Base-by-base conservation (phyloP, 2,888 invertebrate species). In the Deilephila porcellus region DNA sequence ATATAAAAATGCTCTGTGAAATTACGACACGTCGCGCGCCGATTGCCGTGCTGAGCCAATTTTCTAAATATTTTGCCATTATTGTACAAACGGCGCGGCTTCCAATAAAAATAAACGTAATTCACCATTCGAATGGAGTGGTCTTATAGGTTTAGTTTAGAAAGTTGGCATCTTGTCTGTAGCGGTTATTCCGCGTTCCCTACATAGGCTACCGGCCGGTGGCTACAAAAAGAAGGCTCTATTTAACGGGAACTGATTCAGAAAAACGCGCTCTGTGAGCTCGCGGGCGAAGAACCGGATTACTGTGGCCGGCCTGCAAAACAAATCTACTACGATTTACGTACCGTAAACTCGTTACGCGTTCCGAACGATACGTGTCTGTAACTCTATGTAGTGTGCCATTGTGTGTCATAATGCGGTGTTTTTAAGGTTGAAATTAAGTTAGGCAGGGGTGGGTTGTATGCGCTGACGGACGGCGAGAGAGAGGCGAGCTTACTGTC, bases 331-430 rank as follows among this genome's bases (percentile, higher is more conserved):
- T 90, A 91, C 93, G 91, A 91, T 93, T 93, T 92, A 93, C 93
- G 93, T 92, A 92, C 93, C 92, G 93, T 93, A 93, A 93, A 92
- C 92, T 93, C 92, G 92, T 92, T 92, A 92, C 91, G 91, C 89
- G 90, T 90, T 89, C 83, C 83, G 86, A 89, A 87, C 88, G 90
- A 90, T 87, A 85, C 87, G 89, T 86, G 88, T 88, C 87, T 85
- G 88, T 83, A 79, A 83, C 76, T 76, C 77, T 74, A 78, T 72
- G 80, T 79, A 79, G 78, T 78, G 82, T 86, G 83, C 84, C 83
- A 92, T 84, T 86, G 85, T 91, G 89, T 86, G 80, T 84, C 88
- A 89, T 93, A 85, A 84, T 83, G 71, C 78, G 74, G 77, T 76
- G 71, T 74, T n/a, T 71, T 71, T 85, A 92, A 85, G 87, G 91